Percentiles rank a stretch among this genome's conserved stretches.
These are phyloP conservation scores for Bradypodion pumilum DNA, from an alignment of 2,797 vertebrate species.

Conservation along the genomic window DNA sequence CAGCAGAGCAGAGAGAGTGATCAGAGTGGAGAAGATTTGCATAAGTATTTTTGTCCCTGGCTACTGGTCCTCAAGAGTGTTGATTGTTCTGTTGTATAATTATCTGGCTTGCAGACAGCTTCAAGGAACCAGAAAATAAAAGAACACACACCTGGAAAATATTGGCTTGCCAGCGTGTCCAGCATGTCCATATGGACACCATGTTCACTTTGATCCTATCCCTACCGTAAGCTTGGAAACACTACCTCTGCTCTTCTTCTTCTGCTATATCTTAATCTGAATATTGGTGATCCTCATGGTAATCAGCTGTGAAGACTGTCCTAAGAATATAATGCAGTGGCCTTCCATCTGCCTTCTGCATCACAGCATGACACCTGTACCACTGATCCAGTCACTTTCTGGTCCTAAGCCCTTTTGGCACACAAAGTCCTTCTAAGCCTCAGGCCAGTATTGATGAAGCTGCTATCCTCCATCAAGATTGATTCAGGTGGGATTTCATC, in stretches of 20 bases:
- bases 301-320: no score
- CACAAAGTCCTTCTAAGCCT: no score
- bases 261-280: no score
- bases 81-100: conserved; percentile 33
- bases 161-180: background rate
- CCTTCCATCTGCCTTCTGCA: no score
- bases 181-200: conserved; percentile 14
- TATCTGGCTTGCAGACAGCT: conserved; percentile 26
- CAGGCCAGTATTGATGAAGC: no score
- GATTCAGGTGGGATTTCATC: no score
- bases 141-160: conserved; percentile 38
- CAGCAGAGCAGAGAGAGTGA: conserved; percentile 5
- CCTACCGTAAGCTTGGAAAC: background rate
- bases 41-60: background rate
- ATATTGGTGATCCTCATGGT: no score
- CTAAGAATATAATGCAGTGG: no score
- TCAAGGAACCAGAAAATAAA: conserved; percentile 23
- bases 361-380: no score
- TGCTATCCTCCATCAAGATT: no score
- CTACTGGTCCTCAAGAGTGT: conserved; percentile 37
- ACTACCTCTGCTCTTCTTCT: background rate
- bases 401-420: no score
- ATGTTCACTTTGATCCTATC: conserved; percentile 33
- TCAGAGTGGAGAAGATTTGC: conserved; percentile 25
- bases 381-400: no score